Conservation (phyloP, 2,888 invertebrate genomes). For the Parnassius apollo region DNA sequence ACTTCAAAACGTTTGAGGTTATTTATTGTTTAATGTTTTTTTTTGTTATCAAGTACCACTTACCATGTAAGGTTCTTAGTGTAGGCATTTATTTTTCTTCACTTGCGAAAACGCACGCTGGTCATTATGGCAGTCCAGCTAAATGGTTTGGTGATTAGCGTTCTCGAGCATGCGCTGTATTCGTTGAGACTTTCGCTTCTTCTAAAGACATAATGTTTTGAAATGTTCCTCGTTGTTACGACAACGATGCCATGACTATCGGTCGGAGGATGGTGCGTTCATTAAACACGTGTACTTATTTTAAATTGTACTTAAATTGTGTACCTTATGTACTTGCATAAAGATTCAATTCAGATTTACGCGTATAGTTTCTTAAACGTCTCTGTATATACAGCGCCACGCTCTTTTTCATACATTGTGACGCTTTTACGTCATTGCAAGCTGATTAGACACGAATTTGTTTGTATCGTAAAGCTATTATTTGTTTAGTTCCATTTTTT, state of each 20-base stretch:
- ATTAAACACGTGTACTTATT: constrained; percentile 47
- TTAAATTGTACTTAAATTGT: constrained; percentile 30
- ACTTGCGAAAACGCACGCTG: constrained; percentile 2
- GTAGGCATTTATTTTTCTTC: no score
- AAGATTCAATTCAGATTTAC: constrained; percentile 19
- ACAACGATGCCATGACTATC: constrained; percentile 54
- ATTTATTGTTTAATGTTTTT: no score
- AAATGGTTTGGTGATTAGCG: constrained; percentile 64
- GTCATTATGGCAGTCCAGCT: constrained; percentile 4
- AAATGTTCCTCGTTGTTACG: constrained; percentile 48
- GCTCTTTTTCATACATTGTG: constrained; percentile 41
- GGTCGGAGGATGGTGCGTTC: constrained; percentile 79
- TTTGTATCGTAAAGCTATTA: neutral
- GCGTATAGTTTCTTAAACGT: constrained; percentile 32
- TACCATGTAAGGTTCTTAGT: no score
- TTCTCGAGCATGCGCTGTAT: constrained; percentile 78
- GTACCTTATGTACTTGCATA: constrained; percentile 22
- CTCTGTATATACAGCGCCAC: constrained; percentile 48
- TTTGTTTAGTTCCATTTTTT: neutral
- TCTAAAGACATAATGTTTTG: constrained; percentile 49
- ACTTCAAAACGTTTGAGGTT: neutral
- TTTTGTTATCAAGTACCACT: no score
- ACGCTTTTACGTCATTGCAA: constrained; percentile 36
- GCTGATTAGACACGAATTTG: constrained; percentile 19
- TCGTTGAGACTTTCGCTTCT: constrained; percentile 75